Percentiles rank a stretch among this genome's conserved stretches.
phyloP scores from a whole-genome alignment of 1,140 invertebrate genomes.

The Lepidurus packardi region DNA sequence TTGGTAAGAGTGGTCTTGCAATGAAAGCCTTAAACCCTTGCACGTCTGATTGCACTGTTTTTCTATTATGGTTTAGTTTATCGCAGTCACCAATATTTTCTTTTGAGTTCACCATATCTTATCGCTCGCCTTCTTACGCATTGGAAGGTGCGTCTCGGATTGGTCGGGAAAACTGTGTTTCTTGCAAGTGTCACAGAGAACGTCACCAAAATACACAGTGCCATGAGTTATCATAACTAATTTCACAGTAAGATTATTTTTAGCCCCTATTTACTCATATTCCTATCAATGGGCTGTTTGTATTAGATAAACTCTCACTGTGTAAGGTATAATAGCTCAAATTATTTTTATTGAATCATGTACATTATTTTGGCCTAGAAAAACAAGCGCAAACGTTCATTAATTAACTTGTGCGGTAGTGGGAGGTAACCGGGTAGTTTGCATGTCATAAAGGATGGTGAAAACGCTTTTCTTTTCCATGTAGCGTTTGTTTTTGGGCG shows the following conservation, averaged over 20 bases:
- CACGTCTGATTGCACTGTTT: slow-evolving; percentile 14
- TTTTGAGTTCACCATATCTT: not conserved
- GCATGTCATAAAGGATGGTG: slow-evolving; percentile 82
- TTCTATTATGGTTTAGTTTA: not conserved
- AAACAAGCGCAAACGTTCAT: not conserved
- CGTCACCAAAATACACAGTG: not conserved
- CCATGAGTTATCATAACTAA: not conserved
- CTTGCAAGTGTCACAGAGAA: not conserved
- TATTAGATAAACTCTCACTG: too few species aligned
- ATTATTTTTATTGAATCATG: not conserved
- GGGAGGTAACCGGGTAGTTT: slow-evolving; percentile 46
- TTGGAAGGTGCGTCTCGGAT: not conserved
- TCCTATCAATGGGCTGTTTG: too few species aligned
- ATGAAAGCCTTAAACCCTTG: slow-evolving; percentile 13
- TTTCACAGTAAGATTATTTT: too few species aligned
- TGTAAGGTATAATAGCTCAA: not conserved
- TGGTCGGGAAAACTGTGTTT: not conserved
- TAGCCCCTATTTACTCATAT: too few species aligned
- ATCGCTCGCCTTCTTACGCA: not conserved
- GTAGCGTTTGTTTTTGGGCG: slow-evolving; percentile 59
- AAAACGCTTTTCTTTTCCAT: slow-evolving; percentile 90
- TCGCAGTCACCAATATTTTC: slow-evolving; percentile 1
- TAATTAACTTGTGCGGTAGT: slow-evolving; percentile 23
- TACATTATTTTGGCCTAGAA: not conserved
- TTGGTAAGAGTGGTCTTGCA: not conserved